A percentile compares a stretch with the other conserved stretches of the same genome.
Conservation (phyloP, 2,113 vertebrate genomes). For the Vulpes lagopus region DNA sequence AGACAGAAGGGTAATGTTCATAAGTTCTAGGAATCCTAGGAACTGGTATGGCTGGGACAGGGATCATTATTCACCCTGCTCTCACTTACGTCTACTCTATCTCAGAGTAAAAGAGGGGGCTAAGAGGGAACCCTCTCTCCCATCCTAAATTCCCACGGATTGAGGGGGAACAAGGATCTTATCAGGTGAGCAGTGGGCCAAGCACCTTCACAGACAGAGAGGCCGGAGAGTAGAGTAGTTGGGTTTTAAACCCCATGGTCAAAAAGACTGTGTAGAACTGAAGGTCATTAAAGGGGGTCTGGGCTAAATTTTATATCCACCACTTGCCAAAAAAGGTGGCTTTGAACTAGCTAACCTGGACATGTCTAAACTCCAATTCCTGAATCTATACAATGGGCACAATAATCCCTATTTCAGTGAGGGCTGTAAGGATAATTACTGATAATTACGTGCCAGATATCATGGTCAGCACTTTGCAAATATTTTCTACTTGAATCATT, state of each 20-base stretch:
- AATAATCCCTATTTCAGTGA: neutral
- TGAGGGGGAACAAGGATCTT: neutral
- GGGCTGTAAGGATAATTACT: neutral
- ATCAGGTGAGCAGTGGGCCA: neutral
- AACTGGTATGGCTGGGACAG: neutral
- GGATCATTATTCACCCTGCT: neutral
- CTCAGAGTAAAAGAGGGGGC: neutral
- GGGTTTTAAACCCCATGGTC: neutral
- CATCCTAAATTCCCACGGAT: neutral
- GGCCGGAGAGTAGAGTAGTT: neutral
- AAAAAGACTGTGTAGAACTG: neutral
- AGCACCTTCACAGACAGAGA: neutral
- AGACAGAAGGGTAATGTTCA: neutral
- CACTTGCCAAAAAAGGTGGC: neutral
- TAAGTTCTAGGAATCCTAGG: neutral
- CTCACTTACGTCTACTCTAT: neutral
- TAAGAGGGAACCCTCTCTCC: neutral
- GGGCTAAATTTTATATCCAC: neutral
- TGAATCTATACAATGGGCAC: neutral
- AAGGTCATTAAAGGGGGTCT: neutral
- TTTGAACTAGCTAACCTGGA: constrained; percentile 6
- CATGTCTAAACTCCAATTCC: constrained; percentile 5
- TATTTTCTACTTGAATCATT: neutral
- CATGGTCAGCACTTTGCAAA: neutral
- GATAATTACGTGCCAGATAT: neutral